These are phyloP conservation scores for Melanogrammus aeglefinus DNA, from an alignment of 2,797 vertebrate genomes.

Conservation along the genomic window DNA sequence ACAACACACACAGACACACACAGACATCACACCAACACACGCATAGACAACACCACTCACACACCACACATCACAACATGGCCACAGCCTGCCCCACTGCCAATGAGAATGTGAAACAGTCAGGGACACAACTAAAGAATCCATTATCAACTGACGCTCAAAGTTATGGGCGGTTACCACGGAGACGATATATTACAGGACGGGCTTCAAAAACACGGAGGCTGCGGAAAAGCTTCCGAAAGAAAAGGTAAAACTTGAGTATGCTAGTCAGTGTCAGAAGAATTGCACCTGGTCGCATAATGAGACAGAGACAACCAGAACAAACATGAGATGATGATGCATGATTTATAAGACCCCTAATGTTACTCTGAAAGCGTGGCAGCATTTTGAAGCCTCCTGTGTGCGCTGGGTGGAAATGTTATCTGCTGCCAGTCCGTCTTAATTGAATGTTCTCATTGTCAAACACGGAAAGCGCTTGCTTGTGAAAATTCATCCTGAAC, in stretches of 20 bases:
- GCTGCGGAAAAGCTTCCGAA: not conserved
- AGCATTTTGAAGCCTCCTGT: not conserved
- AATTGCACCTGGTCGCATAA: not conserved
- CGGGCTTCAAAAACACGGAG: not conserved
- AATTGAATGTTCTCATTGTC: not conserved
- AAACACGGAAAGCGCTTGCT: not conserved
- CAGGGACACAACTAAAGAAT: conserved; percentile 57
- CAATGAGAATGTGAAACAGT: conserved; percentile 53
- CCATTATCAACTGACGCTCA: conserved; percentile 66
- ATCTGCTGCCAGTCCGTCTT: not conserved
- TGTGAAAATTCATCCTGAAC: not conserved
- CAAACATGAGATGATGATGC: not conserved
- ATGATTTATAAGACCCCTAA: not conserved
- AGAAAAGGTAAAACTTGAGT: not conserved
- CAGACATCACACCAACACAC: no score
- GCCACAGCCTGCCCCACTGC: conserved; percentile 39
- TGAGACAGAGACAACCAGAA: not conserved
- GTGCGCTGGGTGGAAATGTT: not conserved
- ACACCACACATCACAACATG: not conserved
- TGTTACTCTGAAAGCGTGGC: not conserved
- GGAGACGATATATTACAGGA: conserved; percentile 62
- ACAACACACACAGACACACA: conserved; percentile 1
- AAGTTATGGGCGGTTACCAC: conserved; percentile 60
- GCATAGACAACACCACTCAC: not conserved
- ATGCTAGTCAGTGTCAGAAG: not conserved